A percentile compares a stretch with the other conserved stretches of the same genome.
Conservation (phyloP, 1,140 invertebrate species). For the Hypothenemus hampei region DNA sequence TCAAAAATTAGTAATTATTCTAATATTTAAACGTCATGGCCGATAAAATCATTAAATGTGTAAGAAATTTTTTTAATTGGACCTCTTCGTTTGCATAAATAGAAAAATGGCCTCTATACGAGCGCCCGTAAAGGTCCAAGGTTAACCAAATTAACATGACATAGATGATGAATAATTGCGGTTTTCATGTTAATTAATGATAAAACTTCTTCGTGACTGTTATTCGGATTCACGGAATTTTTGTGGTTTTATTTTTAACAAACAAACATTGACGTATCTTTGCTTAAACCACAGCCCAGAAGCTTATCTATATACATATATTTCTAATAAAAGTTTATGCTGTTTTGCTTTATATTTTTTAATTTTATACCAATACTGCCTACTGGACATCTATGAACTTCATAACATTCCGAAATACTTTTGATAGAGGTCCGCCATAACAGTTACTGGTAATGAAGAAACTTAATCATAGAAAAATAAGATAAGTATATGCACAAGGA, state of each 20-base stretch:
- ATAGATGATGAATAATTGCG: constrained; percentile 5
- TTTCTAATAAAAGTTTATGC: background rate
- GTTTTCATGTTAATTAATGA: constrained; percentile 9
- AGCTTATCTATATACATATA: background rate
- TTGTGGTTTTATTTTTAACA: constrained; percentile 12
- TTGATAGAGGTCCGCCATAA: background rate
- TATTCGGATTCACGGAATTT: background rate
- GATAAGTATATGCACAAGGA: too few relatives aligned
- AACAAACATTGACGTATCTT: background rate
- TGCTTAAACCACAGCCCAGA: background rate
- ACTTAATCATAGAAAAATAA: too few relatives aligned
- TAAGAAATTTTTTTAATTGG: background rate
- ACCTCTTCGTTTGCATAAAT: background rate
- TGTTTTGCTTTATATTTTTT: background rate
- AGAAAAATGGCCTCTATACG: background rate
- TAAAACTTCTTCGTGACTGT: constrained; percentile 1
- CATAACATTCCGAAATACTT: background rate
- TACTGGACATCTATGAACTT: background rate
- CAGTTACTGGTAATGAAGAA: too few relatives aligned
- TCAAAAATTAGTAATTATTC: background rate
- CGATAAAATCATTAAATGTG: background rate
- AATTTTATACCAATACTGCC: background rate
- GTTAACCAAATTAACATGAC: background rate
- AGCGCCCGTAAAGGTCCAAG: constrained; percentile 1
- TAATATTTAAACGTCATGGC: background rate